Evolutionary conservation across 2,888 invertebrate species (phyloP).

Genomic region (Andrena trimmerana): DNA sequence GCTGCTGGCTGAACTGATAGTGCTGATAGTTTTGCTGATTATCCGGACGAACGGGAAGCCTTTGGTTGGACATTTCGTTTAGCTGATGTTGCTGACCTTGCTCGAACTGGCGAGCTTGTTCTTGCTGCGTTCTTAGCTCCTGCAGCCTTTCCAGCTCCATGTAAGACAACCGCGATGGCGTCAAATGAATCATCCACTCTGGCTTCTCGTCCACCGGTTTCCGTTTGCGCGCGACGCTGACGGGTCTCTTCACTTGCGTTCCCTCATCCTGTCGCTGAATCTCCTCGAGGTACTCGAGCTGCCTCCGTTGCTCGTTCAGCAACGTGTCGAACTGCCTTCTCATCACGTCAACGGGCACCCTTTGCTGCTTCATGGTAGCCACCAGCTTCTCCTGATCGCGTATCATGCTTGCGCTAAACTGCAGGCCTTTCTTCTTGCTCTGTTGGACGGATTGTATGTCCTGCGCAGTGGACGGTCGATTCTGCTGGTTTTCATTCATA

Average conservation of each 20-base stretch:
- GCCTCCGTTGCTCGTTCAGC: slow-evolving; percentile 78
- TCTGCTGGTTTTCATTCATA: slow-evolving; percentile 1
- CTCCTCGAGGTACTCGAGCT: slow-evolving; percentile 69
- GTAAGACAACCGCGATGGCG: slow-evolving; percentile 76
- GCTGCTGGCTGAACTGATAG: slow-evolving; percentile 20
- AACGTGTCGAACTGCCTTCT: slow-evolving; percentile 78
- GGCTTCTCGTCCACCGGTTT: slow-evolving; percentile 74
- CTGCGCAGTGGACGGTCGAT: background rate
- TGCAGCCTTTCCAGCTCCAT: slow-evolving; percentile 54
- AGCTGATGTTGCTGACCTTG: slow-evolving; percentile 1
- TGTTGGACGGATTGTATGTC: background rate
- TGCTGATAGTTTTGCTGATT: slow-evolving; percentile 34
- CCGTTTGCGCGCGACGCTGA: slow-evolving; percentile 24
- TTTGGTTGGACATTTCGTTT: slow-evolving; percentile 4
- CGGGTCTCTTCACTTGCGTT: background rate
- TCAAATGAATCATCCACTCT: slow-evolving; percentile 80
- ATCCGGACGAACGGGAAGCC: background rate
- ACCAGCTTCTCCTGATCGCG: slow-evolving; percentile 79
- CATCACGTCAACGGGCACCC: slow-evolving; percentile 77
- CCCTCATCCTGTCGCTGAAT: slow-evolving; percentile 24
- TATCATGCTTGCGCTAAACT: slow-evolving; percentile 78
- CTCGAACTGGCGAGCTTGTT: background rate
- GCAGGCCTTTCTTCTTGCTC: slow-evolving; percentile 47
- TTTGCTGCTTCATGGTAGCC: slow-evolving; percentile 77
- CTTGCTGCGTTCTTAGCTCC: background rate